phyloP scores from a whole-genome alignment of 2,113 vertebrate genomes.

The Alaudala cheleensis region DNA sequence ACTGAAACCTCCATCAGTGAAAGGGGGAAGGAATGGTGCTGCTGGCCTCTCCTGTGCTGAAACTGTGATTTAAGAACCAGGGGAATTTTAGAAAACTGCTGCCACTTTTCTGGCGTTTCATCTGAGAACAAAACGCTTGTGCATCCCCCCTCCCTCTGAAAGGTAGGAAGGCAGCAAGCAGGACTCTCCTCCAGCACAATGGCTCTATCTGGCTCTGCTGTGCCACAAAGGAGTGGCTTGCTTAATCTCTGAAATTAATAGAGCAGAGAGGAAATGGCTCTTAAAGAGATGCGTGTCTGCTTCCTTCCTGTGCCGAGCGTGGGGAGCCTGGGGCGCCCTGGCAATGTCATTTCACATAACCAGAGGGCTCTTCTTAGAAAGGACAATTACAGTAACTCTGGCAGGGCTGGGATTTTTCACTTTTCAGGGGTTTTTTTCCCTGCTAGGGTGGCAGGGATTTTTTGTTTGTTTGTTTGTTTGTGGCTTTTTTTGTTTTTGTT shows the following conservation, averaged over 20 bases:
- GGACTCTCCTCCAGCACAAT: slow-evolving; percentile 55
- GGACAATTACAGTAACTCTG: slow-evolving; percentile 66
- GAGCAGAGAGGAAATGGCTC: slow-evolving; percentile 75
- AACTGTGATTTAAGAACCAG: neutral
- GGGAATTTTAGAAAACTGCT: neutral
- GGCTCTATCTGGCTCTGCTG: slow-evolving; percentile 73
- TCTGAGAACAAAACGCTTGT: slow-evolving; percentile 4
- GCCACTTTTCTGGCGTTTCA: slow-evolving; percentile 13
- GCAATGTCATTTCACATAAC: slow-evolving; percentile 77
- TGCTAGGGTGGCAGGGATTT: neutral
- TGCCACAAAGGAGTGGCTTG: slow-evolving; percentile 75
- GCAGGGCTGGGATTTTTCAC: slow-evolving; percentile 50
- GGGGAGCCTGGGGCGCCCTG: slow-evolving; percentile 61
- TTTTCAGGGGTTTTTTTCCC: neutral
- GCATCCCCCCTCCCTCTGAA: neutral
- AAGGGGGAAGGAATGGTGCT: neutral
- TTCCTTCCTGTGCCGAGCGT: slow-evolving; percentile 77
- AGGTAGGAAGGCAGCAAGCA: slow-evolving; percentile 25
- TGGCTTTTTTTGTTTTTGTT: too few relatives aligned
- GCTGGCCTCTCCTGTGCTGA: neutral
- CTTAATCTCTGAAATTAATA: slow-evolving; percentile 83
- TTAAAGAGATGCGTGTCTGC: slow-evolving; percentile 69
- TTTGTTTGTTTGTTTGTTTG: slow-evolving; percentile 1
- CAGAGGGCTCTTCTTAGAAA: slow-evolving; percentile 71
- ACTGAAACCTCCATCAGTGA: neutral